Evolutionary conservation across 2,797 vertebrate genomes (phyloP).

Genomic region (Zenarchopterus dispar): DNA sequence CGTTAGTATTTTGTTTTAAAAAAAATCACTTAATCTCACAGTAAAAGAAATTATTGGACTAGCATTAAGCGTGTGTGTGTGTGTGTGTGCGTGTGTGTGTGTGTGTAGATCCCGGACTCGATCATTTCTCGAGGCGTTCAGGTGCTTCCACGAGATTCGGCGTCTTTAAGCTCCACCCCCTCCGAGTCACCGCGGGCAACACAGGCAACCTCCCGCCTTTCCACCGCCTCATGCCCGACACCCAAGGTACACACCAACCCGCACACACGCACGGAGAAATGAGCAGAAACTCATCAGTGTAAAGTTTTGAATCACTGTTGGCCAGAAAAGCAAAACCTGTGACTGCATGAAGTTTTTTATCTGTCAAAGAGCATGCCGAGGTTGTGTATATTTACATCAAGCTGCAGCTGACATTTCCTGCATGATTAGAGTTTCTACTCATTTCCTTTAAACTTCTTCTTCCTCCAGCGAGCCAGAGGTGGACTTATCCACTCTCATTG

Average conservation of each 20-base stretch:
- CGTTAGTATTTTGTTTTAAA: background rate
- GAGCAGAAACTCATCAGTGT: background rate
- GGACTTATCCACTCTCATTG: no score
- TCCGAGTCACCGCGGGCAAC: slow-evolving; percentile 96
- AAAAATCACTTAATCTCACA: slow-evolving; percentile 5
- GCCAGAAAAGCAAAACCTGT: background rate
- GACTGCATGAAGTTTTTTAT: slow-evolving; percentile 28
- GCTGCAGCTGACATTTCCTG: slow-evolving; percentile 7
- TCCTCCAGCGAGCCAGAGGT: background rate
- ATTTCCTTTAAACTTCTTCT: slow-evolving; percentile 8
- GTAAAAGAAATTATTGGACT: slow-evolving; percentile 19
- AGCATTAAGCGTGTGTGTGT: slow-evolving; percentile 31
- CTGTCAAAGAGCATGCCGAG: slow-evolving; percentile 5
- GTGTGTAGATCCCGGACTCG: slow-evolving; percentile 92
- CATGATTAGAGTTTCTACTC: slow-evolving; percentile 31
- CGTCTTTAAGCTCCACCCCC: slow-evolving; percentile 96
- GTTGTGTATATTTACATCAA: background rate
- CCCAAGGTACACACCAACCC: slow-evolving; percentile 88
- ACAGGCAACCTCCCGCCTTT: slow-evolving; percentile 91
- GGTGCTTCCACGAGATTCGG: slow-evolving; percentile 96
- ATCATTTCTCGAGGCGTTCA: slow-evolving; percentile 98
- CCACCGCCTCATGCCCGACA: slow-evolving; percentile 95
- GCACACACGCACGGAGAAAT: slow-evolving; percentile 15
- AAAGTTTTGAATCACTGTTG: background rate
- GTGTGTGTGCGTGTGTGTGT: slow-evolving; percentile 28